Conservation (phyloP, 2,888 invertebrate genomes). For the Eilema caniola region DNA sequence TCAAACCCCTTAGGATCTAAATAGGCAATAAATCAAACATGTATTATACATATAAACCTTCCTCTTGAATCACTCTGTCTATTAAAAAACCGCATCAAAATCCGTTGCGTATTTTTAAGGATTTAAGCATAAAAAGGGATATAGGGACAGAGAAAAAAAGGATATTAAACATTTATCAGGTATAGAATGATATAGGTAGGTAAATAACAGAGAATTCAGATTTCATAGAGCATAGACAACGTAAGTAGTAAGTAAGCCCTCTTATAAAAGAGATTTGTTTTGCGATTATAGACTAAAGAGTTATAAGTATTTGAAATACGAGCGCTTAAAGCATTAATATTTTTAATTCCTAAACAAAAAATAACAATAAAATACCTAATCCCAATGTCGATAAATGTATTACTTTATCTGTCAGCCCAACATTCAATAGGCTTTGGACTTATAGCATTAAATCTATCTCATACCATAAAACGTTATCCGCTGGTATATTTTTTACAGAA, state of each 20-base stretch:
- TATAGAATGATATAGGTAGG: too few relatives aligned
- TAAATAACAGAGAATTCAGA: neutral
- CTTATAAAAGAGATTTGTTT: neutral
- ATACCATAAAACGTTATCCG: neutral
- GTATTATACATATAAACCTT: too few relatives aligned
- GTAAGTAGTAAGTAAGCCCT: too few relatives aligned
- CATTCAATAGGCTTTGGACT: neutral
- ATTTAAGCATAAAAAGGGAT: too few relatives aligned
- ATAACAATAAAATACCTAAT: neutral
- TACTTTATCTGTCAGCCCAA: neutral
- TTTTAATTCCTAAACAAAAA: neutral
- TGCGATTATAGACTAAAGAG: neutral
- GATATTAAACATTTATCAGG: too few relatives aligned
- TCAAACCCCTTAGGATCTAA: too few relatives aligned
- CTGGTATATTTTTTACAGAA: neutral
- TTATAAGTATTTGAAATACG: neutral
- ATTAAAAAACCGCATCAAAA: too few relatives aligned
- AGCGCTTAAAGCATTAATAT: neutral
- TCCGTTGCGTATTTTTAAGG: too few relatives aligned
- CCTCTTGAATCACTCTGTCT: too few relatives aligned
- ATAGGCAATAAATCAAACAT: too few relatives aligned
- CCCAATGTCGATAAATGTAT: neutral
- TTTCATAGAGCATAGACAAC: neutral
- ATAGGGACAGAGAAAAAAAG: too few relatives aligned
- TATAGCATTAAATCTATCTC: neutral